Base-by-base conservation (phyloP, 2,888 invertebrate species). In the Adelphocoris suturalis region DNA sequence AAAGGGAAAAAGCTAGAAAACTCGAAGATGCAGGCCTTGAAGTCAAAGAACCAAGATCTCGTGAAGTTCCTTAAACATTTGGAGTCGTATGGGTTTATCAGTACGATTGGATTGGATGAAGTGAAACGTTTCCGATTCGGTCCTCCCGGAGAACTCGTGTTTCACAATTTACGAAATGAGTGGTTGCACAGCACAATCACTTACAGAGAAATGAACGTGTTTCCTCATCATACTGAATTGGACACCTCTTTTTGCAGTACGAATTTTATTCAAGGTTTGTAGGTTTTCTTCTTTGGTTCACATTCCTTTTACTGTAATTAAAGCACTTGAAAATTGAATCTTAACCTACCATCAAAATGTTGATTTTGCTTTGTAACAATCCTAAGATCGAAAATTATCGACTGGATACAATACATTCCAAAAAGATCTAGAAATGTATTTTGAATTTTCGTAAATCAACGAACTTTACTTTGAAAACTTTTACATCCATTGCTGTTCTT, bases 151-250 rank as follows among this genome's bases (percentile, higher is more conserved):
- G 93, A 93, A 90, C 91, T 95, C n/a, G 92, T 95, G 27, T 92
- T 94, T 90, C 93, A 94, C 89, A 95, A 95, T 92, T 93, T 95
- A n/a, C 94, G 94, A 92, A 93, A 93, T 0, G 94, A 95, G 92
- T 95, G 95, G 95, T 93, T 94, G 90, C 92, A 93, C 90, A 93
- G 94, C 91, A 93, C 94, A 92, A 92, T 94, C 48, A 93, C 94
- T 4, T 94, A 94, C 92, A 94, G 94, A 89, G 94, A 94, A 68
- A 93, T 94, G 86, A 94, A 94, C 90, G 93, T 95, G 7, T 95
- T 95, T 23, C 90, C 85, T 19, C 61, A 61, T 11, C 57, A 82
- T 46, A 48, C 68, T 13, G 68, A 75, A 12, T 52, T 11, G 4
- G 19, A 46, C 0, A 46, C 1, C n/a, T 78, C 46, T 9, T 37